phyloP scores from a whole-genome alignment of 2,113 vertebrate genomes.

The Bombycilla garrulus region DNA sequence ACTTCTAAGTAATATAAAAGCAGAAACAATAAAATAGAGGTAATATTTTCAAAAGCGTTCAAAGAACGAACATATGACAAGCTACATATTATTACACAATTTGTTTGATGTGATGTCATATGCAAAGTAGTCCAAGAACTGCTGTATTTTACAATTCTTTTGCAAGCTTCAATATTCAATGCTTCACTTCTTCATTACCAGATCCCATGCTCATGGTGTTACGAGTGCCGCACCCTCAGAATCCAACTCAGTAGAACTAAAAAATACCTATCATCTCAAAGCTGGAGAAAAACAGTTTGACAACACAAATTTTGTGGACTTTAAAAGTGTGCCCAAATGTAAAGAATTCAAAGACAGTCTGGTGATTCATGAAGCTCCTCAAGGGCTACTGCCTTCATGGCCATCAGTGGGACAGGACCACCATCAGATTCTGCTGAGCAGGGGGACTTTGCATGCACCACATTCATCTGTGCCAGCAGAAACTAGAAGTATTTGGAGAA shows the following conservation, averaged over 20 bases:
- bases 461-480: not conserved
- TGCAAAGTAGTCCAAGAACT: not conserved
- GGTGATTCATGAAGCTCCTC: not conserved
- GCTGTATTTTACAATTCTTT: not conserved
- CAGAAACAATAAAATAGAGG: not conserved
- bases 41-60: not conserved
- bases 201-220: not conserved
- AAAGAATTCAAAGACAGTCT: not conserved
- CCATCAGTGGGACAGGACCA: not conserved
- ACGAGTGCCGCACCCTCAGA: fast-evolving
- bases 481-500: not conserved
- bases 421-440: not conserved
- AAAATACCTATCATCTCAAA: not conserved
- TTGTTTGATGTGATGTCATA: not conserved
- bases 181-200: not conserved
- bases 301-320: not conserved
- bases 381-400: not conserved
- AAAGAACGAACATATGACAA: not conserved
- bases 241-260: not conserved
- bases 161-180: not conserved
- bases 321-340: not conserved
- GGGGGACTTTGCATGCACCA: not conserved
- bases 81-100: not conserved
- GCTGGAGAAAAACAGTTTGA: not conserved
- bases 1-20: not conserved